These are phyloP conservation scores for Chelidonichthys spinosus DNA, from an alignment of 2,797 vertebrate species.

Conservation along the genomic window DNA sequence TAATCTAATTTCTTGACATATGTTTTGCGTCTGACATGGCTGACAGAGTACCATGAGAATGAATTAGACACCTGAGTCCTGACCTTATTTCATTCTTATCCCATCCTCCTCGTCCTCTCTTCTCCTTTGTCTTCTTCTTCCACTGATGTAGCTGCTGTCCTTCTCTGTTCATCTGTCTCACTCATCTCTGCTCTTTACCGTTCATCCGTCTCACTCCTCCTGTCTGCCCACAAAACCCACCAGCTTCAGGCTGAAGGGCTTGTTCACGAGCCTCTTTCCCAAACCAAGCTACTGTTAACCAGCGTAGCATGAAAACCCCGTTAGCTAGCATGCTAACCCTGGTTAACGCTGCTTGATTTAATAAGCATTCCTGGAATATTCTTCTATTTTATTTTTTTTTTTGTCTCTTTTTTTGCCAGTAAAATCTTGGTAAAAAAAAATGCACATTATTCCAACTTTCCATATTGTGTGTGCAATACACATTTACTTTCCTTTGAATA, in stretches of 20 bases:
- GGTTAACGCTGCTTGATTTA: constrained; percentile 34
- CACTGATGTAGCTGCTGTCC: constrained; percentile 57
- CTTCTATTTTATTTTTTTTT: not conserved
- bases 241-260: constrained; percentile 52
- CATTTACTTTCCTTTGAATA: not conserved
- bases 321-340: constrained; percentile 40
- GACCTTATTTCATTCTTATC: constrained; percentile 51
- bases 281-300: constrained; percentile 48
- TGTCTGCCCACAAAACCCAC: constrained; percentile 55
- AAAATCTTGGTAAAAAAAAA: constrained; percentile 1
- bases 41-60: constrained; percentile 39
- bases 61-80: constrained; percentile 47
- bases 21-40: constrained; percentile 8
- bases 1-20: constrained; percentile 14
- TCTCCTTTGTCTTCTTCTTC: constrained; percentile 58
- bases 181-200: constrained; percentile 63
- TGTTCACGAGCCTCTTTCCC: constrained; percentile 43
- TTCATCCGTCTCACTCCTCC: constrained; percentile 70
- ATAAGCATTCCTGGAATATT: constrained; percentile 7
- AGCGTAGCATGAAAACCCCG: constrained; percentile 40
- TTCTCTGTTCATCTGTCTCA: constrained; percentile 66
- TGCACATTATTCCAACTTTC: not conserved
- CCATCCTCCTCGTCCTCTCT: constrained; percentile 55
- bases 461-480: not conserved
- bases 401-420: not conserved